phyloP scores from a whole-genome alignment of 2,113 vertebrate genomes.

The Mohoua ochrocephala region DNA sequence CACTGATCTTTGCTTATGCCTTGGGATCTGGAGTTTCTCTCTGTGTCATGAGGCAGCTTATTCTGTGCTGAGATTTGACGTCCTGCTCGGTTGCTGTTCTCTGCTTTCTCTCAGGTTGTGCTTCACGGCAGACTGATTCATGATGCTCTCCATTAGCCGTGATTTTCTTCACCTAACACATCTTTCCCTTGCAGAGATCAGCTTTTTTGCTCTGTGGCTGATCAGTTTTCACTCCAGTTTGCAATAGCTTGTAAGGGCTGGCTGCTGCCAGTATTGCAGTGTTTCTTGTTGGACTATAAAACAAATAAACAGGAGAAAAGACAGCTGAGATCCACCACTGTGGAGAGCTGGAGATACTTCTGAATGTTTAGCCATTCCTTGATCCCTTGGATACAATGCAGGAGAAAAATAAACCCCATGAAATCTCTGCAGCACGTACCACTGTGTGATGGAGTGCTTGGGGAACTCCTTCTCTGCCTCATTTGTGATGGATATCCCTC shows the following conservation, averaged over 20 bases:
- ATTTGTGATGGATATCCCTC: neutral
- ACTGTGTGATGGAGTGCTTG: neutral
- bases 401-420: neutral
- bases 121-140: neutral
- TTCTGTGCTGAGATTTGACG: neutral
- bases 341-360: neutral
- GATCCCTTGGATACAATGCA: neutral
- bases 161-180: neutral
- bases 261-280: neutral
- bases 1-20: neutral
- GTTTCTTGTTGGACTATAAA: neutral
- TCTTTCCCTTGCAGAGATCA: neutral
- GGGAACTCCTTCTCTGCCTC: neutral
- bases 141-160: neutral
- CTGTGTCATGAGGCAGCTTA: neutral
- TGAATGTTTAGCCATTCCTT: neutral
- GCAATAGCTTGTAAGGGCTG: neutral
- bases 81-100: neutral
- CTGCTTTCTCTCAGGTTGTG: neutral
- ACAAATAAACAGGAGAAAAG: neutral
- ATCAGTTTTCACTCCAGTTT: neutral
- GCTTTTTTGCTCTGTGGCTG: neutral
- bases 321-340: neutral
- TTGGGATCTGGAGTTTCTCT: slow-evolving; percentile 34
- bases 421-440: rapidly evolving